Percentiles rank a stretch among this genome's conserved stretches.
Evolutionary conservation across 2,888 invertebrate species (phyloP).

Genomic region (Flexamia atlantica): DNA sequence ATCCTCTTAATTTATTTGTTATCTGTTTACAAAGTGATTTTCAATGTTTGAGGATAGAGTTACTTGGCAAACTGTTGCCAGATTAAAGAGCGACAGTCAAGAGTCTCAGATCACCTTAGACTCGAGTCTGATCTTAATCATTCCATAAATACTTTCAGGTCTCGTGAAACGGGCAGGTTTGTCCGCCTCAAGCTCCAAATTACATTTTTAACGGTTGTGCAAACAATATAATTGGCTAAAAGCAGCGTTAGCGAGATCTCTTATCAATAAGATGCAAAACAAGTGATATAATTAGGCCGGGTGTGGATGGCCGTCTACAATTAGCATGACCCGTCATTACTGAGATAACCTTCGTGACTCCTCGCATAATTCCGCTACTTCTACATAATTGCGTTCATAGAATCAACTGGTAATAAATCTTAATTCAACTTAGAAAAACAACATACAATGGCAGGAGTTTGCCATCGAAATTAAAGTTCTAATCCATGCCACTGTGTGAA

Average conservation of each 20-base stretch:
- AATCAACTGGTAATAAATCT: neutral
- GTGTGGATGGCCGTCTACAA: constrained; percentile 19
- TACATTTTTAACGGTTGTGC: neutral
- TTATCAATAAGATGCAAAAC: constrained; percentile 52
- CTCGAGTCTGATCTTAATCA: constrained; percentile 23
- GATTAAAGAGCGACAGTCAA: neutral
- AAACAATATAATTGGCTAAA: constrained; percentile 45
- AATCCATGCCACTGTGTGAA: too few species aligned
- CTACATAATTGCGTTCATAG: neutral
- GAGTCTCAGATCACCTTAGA: neutral
- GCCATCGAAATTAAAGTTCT: too few species aligned
- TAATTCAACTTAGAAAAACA: too few species aligned
- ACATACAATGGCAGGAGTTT: too few species aligned
- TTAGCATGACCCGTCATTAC: constrained; percentile 19
- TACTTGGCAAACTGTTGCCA: neutral
- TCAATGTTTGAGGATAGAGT: neutral
- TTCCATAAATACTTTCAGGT: constrained; percentile 2
- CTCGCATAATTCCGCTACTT: constrained; percentile 1
- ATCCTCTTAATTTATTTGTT: too few species aligned
- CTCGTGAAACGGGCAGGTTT: neutral
- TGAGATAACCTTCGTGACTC: constrained; percentile 1
- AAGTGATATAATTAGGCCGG: constrained; percentile 37
- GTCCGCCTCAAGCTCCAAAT: neutral
- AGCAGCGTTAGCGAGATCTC: neutral
- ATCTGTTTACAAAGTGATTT: too few species aligned